Evolutionary conservation across 2,113 vertebrate species (phyloP).

Genomic region (Pelecanoides urinatrix): DNA sequence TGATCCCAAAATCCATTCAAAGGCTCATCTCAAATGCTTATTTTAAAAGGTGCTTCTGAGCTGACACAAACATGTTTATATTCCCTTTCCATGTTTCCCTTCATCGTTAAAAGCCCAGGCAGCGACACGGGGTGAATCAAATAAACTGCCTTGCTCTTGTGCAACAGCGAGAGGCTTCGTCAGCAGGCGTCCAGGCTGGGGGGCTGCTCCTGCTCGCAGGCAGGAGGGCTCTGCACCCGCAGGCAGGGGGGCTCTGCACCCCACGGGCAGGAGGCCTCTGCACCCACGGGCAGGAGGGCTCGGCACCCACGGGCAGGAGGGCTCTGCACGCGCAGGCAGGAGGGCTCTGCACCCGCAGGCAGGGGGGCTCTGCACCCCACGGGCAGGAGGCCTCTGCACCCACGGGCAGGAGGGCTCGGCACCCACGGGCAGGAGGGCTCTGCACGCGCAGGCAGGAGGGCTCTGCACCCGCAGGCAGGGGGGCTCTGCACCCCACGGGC

Average conservation of each 20-base stretch:
- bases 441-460: neutral
- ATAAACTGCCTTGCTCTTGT: neutral
- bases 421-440: neutral
- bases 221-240: neutral
- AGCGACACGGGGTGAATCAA: neutral
- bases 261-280: neutral
- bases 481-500: no score
- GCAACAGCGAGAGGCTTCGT: neutral
- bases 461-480: no score
- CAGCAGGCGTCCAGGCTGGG: rapidly evolving
- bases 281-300: no score
- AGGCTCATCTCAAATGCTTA: neutral
- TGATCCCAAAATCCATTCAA: neutral
- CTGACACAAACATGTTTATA: neutral
- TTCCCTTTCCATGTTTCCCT: neutral
- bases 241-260: no score
- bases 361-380: neutral
- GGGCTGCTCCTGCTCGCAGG: neutral
- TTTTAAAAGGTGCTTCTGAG: neutral
- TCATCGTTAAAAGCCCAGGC: neutral
- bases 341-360: no score
- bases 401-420: neutral
- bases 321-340: neutral
- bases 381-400: neutral
- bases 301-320: no score